Evolutionary conservation across 2,888 invertebrate species (phyloP).

Genomic region (Entomobrya multifasciata): DNA sequence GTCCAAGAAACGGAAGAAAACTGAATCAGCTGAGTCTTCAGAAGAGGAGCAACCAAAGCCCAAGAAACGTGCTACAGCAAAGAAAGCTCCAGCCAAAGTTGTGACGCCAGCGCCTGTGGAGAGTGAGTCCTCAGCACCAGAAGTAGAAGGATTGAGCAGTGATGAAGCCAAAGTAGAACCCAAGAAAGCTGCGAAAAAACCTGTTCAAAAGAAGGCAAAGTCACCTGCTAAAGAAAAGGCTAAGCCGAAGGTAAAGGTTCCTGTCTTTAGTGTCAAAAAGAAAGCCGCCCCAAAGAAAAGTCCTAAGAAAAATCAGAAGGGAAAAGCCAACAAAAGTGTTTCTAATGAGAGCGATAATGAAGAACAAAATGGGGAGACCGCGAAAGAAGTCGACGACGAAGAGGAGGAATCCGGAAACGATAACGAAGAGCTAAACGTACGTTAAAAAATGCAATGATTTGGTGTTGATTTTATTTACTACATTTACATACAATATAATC

Average conservation of each 20-base stretch:
- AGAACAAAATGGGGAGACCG: background rate
- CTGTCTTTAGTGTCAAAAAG: background rate
- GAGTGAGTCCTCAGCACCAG: background rate
- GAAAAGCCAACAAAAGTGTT: background rate
- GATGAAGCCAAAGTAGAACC: slow-evolving; percentile 24
- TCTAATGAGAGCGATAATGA: background rate
- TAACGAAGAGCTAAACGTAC: slow-evolving; percentile 3
- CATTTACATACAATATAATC: background rate
- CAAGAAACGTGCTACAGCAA: slow-evolving; percentile 8
- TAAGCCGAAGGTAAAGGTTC: slow-evolving; percentile 6
- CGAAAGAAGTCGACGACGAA: background rate
- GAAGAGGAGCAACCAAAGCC: slow-evolving; percentile 20
- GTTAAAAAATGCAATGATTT: background rate
- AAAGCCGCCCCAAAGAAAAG: slow-evolving; percentile 35
- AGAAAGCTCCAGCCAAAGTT: background rate
- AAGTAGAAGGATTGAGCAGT: slow-evolving; percentile 33
- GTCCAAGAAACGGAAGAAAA: slow-evolving; percentile 23
- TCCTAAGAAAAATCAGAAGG: slow-evolving; percentile 27
- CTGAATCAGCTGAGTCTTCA: background rate
- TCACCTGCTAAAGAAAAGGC: background rate
- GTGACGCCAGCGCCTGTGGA: background rate
- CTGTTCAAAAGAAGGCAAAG: slow-evolving; percentile 4
- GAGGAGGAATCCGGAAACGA: slow-evolving; percentile 19
- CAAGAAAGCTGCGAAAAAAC: background rate
- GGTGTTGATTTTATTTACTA: background rate